Conservation (phyloP, 2,113 vertebrate genomes). For the Cyprinodon brontotheroides region DNA sequence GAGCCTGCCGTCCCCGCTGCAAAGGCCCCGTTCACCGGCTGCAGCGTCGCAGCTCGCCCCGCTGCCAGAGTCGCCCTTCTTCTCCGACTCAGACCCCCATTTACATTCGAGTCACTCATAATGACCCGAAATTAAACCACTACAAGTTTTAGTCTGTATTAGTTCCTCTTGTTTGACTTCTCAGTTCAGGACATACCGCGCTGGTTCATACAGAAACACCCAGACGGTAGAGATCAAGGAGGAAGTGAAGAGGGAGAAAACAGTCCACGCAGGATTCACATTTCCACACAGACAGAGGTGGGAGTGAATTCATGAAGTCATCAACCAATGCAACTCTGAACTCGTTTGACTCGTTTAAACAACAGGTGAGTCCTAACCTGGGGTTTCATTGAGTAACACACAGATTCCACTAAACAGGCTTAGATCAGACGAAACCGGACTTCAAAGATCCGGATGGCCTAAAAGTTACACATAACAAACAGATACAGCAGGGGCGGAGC, state of each 20-base stretch:
- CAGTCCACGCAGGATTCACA: slow-evolving; percentile 33
- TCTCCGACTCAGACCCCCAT: slow-evolving; percentile 12
- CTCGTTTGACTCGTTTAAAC: background rate
- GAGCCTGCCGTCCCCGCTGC: slow-evolving; percentile 7
- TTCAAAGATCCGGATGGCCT: no score
- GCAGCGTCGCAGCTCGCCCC: slow-evolving; percentile 2
- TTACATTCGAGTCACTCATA: slow-evolving; percentile 54
- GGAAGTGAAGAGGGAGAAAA: slow-evolving; percentile 30
- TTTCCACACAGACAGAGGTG: slow-evolving; percentile 22
- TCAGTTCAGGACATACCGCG: background rate
- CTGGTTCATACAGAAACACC: background rate
- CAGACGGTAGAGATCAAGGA: background rate
- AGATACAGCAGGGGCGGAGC: no score
- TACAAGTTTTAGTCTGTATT: background rate
- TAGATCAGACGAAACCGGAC: no score
- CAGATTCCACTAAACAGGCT: no score
- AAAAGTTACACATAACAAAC: no score
- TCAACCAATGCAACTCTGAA: background rate
- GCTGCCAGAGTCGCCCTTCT: slow-evolving; percentile 52
- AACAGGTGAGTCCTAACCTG: slow-evolving; percentile 21
- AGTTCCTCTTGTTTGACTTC: background rate
- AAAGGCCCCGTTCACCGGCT: slow-evolving; percentile 37
- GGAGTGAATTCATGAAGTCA: slow-evolving; percentile 31
- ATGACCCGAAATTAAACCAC: background rate
- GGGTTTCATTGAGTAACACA: no score